Conservation (phyloP, 1,140 invertebrate species). For the Drosophila azteca region DNA sequence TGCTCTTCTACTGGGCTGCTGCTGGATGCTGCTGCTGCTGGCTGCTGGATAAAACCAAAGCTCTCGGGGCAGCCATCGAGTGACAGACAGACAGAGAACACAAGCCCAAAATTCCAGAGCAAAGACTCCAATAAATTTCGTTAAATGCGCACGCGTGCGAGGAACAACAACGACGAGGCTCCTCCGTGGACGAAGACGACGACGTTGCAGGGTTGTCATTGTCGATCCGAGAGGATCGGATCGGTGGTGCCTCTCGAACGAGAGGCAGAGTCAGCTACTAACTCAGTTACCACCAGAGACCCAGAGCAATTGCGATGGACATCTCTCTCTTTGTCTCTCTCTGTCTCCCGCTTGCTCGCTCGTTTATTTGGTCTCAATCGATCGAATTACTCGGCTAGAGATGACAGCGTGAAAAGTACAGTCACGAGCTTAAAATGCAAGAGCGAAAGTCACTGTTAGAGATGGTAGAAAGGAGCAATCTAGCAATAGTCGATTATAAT, state of each 20-base stretch:
- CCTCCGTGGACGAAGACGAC: too few relatives aligned
- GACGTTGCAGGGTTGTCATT: too few relatives aligned
- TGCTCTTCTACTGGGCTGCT: slow-evolving; percentile 9
- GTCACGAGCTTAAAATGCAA: neutral
- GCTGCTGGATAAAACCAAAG: slow-evolving; percentile 21
- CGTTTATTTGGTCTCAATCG: slow-evolving; percentile 46
- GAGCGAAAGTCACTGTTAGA: too few relatives aligned
- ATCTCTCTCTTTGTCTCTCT: slow-evolving; percentile 54
- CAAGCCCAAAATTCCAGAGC: slow-evolving; percentile 79
- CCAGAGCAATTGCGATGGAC: slow-evolving; percentile 68
- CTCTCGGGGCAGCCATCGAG: slow-evolving; percentile 39
- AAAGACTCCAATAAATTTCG: slow-evolving; percentile 80
- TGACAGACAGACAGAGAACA: slow-evolving; percentile 80
- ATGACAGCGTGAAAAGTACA: slow-evolving; percentile 17
- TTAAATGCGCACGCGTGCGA: slow-evolving; percentile 83
- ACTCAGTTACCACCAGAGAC: slow-evolving; percentile 68
- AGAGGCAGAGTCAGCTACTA: slow-evolving; percentile 52
- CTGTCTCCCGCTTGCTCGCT: neutral
- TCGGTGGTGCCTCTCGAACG: too few relatives aligned
- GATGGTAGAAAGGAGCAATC: too few relatives aligned
- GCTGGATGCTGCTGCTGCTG: slow-evolving; percentile 13
- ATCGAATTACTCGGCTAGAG: slow-evolving; percentile 20
- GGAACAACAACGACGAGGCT: slow-evolving; percentile 36
- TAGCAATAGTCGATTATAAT: too few relatives aligned
- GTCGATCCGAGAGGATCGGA: too few relatives aligned